These are phyloP conservation scores for Barypeithes pellucidus DNA, from an alignment of 2,888 invertebrate species.

Conservation along the genomic window DNA sequence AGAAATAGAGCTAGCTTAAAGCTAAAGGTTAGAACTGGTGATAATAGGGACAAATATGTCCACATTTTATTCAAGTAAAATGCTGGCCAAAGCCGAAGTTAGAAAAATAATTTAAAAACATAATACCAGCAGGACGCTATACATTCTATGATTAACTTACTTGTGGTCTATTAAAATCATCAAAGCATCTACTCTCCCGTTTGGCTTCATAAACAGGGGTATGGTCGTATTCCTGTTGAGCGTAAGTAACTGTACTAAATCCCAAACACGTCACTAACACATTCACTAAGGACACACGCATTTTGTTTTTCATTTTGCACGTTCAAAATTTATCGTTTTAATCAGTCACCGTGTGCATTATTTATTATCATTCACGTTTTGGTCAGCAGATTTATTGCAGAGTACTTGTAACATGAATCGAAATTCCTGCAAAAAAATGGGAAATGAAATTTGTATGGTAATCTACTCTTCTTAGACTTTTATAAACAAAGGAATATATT, in stretches of 20 bases:
- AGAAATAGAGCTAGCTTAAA: too few relatives aligned
- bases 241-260: constrained; percentile 12
- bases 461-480: too few relatives aligned
- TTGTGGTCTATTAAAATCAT: constrained; percentile 74
- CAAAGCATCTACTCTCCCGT: constrained; percentile 72
- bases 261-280: constrained; percentile 10
- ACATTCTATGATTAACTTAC: too few relatives aligned
- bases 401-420: not conserved
- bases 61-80: too few relatives aligned
- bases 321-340: not conserved
- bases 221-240: constrained; percentile 58
- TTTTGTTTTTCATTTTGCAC: not conserved
- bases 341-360: not conserved
- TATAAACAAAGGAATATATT: too few relatives aligned
- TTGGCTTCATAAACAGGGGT: constrained; percentile 65
- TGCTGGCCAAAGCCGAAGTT: too few relatives aligned
- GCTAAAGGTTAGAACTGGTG: too few relatives aligned
- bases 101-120: too few relatives aligned
- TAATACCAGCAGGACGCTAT: too few relatives aligned
- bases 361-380: not conserved
- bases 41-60: too few relatives aligned
- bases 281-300: not conserved
- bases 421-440: too few relatives aligned
- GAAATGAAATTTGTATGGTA: too few relatives aligned
- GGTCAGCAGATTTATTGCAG: constrained; percentile 3